These are phyloP conservation scores for Drosophila ohnishii DNA, from an alignment of 1,140 invertebrate genomes.

Conservation along the genomic window DNA sequence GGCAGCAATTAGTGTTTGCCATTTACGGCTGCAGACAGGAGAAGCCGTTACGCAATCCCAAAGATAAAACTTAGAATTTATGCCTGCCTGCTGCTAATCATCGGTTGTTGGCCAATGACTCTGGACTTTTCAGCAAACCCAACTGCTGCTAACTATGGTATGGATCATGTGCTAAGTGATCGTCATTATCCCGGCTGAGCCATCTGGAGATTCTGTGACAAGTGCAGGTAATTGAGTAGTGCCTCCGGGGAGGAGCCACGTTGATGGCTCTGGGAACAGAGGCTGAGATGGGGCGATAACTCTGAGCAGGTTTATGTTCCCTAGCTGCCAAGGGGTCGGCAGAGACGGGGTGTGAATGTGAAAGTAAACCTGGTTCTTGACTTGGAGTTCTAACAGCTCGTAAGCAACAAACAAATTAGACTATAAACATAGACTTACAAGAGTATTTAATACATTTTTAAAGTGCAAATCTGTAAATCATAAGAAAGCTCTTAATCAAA, in stretches of 20 bases:
- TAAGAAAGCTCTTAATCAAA: background rate
- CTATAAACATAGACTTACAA: no score
- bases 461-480: no score
- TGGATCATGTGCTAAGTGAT: conserved; percentile 43
- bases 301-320: conserved; percentile 25
- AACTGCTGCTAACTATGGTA: conserved; percentile 20
- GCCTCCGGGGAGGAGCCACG: conserved; percentile 30
- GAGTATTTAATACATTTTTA: background rate
- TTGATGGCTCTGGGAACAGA: conserved; percentile 27
- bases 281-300: conserved; percentile 27
- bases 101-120: conserved; percentile 20
- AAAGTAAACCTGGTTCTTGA: conserved; percentile 20
- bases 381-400: background rate
- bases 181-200: conserved; percentile 36
- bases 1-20: conserved; percentile 37
- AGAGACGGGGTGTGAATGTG: conserved; percentile 14
- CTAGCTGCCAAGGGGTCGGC: background rate
- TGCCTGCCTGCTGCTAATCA: conserved; percentile 24
- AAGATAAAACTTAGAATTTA: conserved; percentile 41
- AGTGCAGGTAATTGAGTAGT: conserved; percentile 39
- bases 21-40: conserved; percentile 11
- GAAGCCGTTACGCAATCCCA: conserved; percentile 37
- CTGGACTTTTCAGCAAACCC: conserved; percentile 2
- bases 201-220: conserved; percentile 39
- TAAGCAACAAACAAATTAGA: background rate